These are phyloP conservation scores for Mongoloraphidia duomilia DNA, from an alignment of 2,888 invertebrate species.

Conservation along the genomic window DNA sequence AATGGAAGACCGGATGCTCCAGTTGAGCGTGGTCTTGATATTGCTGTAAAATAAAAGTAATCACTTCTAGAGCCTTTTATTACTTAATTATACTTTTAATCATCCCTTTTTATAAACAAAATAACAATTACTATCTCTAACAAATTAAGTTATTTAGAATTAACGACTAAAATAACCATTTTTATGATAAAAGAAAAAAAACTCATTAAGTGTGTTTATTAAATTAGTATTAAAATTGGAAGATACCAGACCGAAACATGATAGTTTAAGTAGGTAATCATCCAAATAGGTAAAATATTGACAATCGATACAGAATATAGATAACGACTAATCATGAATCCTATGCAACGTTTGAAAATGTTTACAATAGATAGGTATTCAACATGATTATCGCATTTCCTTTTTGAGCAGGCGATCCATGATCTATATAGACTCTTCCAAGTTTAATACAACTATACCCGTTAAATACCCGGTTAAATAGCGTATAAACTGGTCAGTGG, in stretches of 20 bases:
- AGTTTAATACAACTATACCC: background rate
- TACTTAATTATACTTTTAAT: background rate
- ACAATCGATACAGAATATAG: too few species aligned
- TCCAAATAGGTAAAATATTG: too few species aligned
- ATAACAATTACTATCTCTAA: background rate
- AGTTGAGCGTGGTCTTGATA: conserved; percentile 61
- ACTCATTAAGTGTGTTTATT: too few species aligned
- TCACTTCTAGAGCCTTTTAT: too few species aligned
- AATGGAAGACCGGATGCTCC: conserved; percentile 62
- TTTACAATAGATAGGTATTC: background rate
- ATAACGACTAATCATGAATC: too few species aligned
- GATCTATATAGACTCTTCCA: too few species aligned
- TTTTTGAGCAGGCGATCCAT: too few species aligned
- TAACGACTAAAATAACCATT: background rate
- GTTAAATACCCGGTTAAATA: background rate
- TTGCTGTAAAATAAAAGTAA: conserved; percentile 32
- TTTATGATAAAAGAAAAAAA: too few species aligned
- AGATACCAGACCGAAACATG: too few species aligned
- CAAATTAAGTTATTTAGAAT: background rate
- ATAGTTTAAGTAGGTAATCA: too few species aligned
- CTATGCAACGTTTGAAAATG: too few species aligned
- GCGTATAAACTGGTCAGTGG: conserved; percentile 2
- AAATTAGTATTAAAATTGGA: too few species aligned
- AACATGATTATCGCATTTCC: conserved; percentile 2
- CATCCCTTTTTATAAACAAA: background rate